Evolutionary conservation across 1,140 invertebrate species (phyloP), one percentile per base, ranked within the genome.

Genomic region (Aphaenogaster ashmeadi): DNA sequence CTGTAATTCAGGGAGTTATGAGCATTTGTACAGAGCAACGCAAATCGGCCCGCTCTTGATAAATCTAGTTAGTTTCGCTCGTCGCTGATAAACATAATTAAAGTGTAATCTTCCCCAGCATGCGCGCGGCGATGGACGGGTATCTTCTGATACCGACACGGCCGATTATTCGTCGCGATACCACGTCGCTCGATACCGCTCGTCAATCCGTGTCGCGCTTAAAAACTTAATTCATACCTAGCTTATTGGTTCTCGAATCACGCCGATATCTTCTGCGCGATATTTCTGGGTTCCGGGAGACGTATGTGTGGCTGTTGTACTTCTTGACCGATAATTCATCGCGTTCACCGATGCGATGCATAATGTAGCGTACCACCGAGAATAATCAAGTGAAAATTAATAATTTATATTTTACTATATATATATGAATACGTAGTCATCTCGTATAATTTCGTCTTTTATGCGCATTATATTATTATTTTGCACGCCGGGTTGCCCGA

Each of bases 31-130:
- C 74, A 62, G 62, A 88, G 81, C 62, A 80, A 75, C 58, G 84
- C 60, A 80, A 89, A 91, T 88, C 88, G 86, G 74, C 66, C 81
- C 54, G 88, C 80, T 91, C 87, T 91, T 91, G 87, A 91, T 92
- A 87, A 92, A 91, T 87, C 89, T 85, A 60, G 88, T 90, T 90
- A 91, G 91, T 84, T 88, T 79, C 79, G 77, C 69, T 84, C 75
- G 56, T 88, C 47, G 50, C 87, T 89, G 86, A 92, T 93, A 92
- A 93, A 91, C 85, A 90, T 90, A 91, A 93, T 93, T 92, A 92
- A 91, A 92, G 81, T 83, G 83, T 87, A 86, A 90, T 89, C 86
- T 90, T 92, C 78, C 41, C 44, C 52, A 58, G 44, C 50, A 50
- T 44, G 8, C 52, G 15, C 67, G 27, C 54, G 27, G 0, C 54